Conservation (phyloP, 2,113 vertebrate genomes). For the Mesembrinibis cayennensis region DNA sequence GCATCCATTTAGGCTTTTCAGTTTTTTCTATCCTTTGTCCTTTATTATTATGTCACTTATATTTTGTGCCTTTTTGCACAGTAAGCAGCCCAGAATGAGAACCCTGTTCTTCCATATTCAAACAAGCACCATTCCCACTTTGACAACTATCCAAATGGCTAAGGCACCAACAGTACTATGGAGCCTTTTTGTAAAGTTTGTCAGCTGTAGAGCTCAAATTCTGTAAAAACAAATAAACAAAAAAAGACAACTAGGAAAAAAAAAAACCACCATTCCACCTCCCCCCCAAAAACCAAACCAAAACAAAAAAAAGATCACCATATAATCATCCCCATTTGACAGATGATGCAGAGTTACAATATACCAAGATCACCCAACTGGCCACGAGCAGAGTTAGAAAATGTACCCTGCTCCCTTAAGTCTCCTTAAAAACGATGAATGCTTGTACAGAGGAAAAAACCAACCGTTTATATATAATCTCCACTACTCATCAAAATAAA, state of each 20-base stretch:
- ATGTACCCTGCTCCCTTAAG: background rate
- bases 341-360: background rate
- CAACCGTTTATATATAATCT: background rate
- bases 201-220: background rate
- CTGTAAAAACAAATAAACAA: background rate
- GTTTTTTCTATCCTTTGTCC: background rate
- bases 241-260: background rate
- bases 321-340: background rate
- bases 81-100: background rate
- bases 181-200: background rate
- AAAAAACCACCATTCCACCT: background rate
- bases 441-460: background rate
- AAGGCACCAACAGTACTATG: background rate
- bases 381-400: background rate
- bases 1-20: background rate
- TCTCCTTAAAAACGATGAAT: background rate
- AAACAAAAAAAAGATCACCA: too few species aligned
- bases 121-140: background rate
- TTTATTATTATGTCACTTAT: background rate
- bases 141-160: background rate
- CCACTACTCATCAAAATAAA: background rate
- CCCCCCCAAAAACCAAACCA: background rate
- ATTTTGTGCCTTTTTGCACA: background rate
- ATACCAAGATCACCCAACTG: background rate
- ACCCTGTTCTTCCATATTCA: background rate